Percentiles rank a stretch among this genome's conserved stretches.
phyloP scores from a whole-genome alignment of 2,888 invertebrate genomes.

The Drosophila borborema region DNA sequence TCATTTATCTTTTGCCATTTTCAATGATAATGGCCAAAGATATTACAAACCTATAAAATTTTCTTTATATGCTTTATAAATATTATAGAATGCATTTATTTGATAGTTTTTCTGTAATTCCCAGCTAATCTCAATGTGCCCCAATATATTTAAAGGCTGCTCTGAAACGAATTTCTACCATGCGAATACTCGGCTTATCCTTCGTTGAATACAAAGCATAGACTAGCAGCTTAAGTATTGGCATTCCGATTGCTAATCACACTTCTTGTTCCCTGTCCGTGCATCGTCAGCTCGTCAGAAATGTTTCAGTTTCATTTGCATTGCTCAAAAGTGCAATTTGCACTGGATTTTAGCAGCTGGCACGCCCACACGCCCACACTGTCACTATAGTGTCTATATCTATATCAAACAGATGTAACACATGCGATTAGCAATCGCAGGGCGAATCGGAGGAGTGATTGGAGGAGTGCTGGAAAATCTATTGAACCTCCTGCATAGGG shows the following conservation, averaged over 20 bases:
- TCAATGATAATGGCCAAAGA: too few relatives aligned
- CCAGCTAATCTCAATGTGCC: too few relatives aligned
- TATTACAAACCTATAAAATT: too few relatives aligned
- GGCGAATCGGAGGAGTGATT: neutral
- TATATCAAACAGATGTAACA: conserved; percentile 17
- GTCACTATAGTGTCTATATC: conserved; percentile 13
- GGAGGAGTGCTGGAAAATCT: conserved; percentile 22
- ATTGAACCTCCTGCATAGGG: conserved; percentile 34
- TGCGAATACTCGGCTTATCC: neutral
- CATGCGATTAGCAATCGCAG: conserved; percentile 47
- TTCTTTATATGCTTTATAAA: too few relatives aligned
- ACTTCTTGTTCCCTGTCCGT: neutral
- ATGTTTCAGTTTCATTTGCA: conserved; percentile 18
- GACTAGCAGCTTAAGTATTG: neutral
- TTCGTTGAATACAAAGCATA: neutral
- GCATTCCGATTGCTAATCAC: neutral
- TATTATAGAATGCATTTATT: too few relatives aligned
- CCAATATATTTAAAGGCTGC: too few relatives aligned
- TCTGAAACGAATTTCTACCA: too few relatives aligned
- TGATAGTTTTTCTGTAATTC: too few relatives aligned
- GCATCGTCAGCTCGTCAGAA: neutral
- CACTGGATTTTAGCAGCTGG: conserved; percentile 27
- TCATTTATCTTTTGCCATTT: too few relatives aligned
- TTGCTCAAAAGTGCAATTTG: conserved; percentile 27
- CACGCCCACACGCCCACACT: neutral